Evolutionary conservation across 2,797 vertebrate genomes (phyloP).

Genomic region (Peromyscus attwateri): DNA sequence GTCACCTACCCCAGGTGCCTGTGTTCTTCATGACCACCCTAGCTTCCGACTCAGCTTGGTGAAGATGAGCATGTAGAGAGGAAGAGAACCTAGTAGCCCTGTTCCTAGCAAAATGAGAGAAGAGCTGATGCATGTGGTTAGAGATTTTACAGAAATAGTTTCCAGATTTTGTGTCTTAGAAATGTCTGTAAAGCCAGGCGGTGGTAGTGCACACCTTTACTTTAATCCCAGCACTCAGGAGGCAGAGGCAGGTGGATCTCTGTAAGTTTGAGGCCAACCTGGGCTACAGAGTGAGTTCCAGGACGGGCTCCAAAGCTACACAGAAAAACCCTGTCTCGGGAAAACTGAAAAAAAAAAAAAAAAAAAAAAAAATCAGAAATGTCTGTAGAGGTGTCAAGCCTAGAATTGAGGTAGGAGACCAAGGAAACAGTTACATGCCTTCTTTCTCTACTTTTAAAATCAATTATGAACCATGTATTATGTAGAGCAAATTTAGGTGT

Average conservation of each 20-base stretch:
- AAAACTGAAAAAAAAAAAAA: too few species aligned
- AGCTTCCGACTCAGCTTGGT: neutral
- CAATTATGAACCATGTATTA: neutral
- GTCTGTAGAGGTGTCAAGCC: neutral
- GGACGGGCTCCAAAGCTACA: too few species aligned
- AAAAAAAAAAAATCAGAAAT: neutral
- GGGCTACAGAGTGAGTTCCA: too few species aligned
- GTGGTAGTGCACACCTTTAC: too few species aligned
- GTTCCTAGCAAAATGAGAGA: neutral
- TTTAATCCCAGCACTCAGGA: too few species aligned
- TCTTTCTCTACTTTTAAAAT: neutral
- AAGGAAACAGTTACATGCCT: neutral
- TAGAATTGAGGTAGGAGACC: neutral
- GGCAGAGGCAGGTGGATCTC: too few species aligned
- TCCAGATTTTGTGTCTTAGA: neutral
- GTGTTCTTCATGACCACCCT: constrained; percentile 23
- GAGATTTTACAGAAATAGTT: constrained; percentile 13
- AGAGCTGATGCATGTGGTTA: neutral
- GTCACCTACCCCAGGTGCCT: neutral
- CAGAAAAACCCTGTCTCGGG: too few species aligned
- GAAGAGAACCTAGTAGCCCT: constrained; percentile 33
- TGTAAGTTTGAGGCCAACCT: too few species aligned
- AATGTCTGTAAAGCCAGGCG: too few species aligned
- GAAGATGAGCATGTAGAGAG: neutral
- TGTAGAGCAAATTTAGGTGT: neutral